These are phyloP conservation scores for Zoanthus sociatus DNA, from an alignment of 92 coral and sea anemone genomes.

Conservation along the genomic window DNA sequence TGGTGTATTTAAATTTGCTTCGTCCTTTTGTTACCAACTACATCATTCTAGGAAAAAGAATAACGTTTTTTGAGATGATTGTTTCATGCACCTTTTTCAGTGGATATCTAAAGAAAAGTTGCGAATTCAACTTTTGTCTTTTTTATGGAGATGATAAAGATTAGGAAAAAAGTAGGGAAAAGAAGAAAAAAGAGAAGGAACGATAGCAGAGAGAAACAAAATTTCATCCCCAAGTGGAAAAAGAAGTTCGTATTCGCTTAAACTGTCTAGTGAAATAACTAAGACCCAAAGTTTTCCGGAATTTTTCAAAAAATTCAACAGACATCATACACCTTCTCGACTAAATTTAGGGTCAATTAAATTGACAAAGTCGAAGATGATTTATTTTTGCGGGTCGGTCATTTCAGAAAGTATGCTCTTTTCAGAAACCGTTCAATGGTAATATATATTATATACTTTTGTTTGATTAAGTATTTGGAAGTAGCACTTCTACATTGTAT, in stretches of 20 bases:
- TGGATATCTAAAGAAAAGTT: neutral
- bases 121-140: no score
- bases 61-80: neutral
- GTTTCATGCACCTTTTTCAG: neutral
- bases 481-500: constrained; percentile 18
- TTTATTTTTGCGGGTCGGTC: constrained; percentile 26
- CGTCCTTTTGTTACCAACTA: neutral
- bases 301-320: neutral
- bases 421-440: neutral
- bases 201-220: no score
- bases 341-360: neutral
- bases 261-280: no score
- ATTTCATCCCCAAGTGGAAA: no score
- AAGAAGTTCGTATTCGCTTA: no score
- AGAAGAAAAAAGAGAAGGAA: no score
- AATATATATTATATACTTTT: constrained; percentile 43
- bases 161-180: no score
- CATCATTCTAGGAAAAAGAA: neutral
- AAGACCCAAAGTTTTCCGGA: neutral
- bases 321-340: neutral
- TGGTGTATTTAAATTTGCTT: no score
- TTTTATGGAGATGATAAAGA: no score
- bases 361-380: neutral
- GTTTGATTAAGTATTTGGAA: constrained; percentile 17
- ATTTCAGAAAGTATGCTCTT: constrained; percentile 13